Evolutionary conservation across 2,113 vertebrate genomes (phyloP), one percentile per base, ranked within the genome.

Genomic region (Ia io): DNA sequence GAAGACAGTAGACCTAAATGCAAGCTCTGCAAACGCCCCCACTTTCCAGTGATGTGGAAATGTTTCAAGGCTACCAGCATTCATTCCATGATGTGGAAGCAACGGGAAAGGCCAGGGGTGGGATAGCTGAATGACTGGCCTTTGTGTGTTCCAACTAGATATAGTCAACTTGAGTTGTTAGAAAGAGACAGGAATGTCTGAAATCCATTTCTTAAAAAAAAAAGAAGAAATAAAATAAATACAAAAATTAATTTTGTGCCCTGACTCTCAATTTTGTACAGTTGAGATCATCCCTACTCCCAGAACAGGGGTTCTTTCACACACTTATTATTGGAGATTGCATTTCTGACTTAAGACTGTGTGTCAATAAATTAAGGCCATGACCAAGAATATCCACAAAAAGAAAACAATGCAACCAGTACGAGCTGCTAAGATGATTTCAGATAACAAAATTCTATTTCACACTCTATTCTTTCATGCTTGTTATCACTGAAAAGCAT

Each of bases 61-160:
- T 56, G 90, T 78, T 77, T 89, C 71, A 73, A 32, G 51, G 47
- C 42, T 82, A 73, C 84, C 73, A 67, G 42, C 61, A 85, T 88
- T 96, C 28, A 84, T 82, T 56, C 77, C 12, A 13, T 2, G 61
- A 70, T 37, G 30, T 82, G 67, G 84, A 96, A 95, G 59, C 83
- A 44, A 73, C 2, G 0, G 70, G 80, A 88, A 92, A 93, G 92
- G 92, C 87, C 67, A 79, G 61, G 76, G 92, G 65, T 90, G 92
- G 87, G 87, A 88, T 5, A 11, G 73, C 61, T 40, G 84, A 93
- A 87, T 84, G 74, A 83, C 53, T 65, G 69, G 74, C 80, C 76
- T 96, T 96, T 95, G 80, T 95, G 80, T 96, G 78, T 74, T 82
- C 87, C 90, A 67, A 76, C 94, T 95, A 85, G 67, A 65, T 84